Percentiles rank a stretch among this genome's conserved stretches.
Conservation (phyloP, 1,140 invertebrate species). For the Tigriopus japonicus region DNA sequence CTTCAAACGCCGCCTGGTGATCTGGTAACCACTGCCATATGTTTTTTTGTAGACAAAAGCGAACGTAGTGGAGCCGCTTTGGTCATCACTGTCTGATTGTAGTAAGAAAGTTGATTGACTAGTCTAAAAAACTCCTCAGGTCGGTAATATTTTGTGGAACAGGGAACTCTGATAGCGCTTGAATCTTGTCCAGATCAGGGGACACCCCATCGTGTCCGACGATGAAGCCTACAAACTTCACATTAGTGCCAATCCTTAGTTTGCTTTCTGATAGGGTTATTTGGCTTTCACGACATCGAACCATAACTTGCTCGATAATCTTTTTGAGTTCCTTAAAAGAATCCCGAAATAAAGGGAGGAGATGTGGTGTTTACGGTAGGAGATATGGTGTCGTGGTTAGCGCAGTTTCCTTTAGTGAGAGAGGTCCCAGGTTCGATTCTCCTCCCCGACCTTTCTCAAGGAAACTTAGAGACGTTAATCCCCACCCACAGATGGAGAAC, state of each 20-base stretch:
- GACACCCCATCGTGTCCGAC: slow-evolving; percentile 7
- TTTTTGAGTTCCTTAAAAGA: not conserved
- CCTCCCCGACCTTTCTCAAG: no score
- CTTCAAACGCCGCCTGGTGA: not conserved
- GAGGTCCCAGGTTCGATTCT: no score
- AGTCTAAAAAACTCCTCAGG: slow-evolving; percentile 8
- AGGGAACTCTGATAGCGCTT: slow-evolving; percentile 11
- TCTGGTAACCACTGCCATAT: slow-evolving; percentile 4
- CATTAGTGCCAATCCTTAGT: slow-evolving; percentile 17
- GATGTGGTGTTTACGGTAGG: no score
- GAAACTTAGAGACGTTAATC: no score
- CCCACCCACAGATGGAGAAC: no score
- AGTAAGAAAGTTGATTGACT: slow-evolving; percentile 11
- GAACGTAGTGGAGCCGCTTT: not conserved
- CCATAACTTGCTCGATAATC: not conserved
- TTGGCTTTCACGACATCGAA: slow-evolving; percentile 16
- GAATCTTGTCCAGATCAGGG: slow-evolving; percentile 8
- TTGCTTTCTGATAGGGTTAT: slow-evolving; percentile 21
- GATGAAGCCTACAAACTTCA: slow-evolving; percentile 20
- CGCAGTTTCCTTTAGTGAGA: no score
- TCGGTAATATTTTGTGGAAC: slow-evolving; percentile 15
- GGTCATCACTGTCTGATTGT: not conserved
- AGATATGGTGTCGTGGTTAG: no score
- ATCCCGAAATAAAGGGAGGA: slow-evolving; percentile 9
- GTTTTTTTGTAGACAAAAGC: not conserved